phyloP scores from a whole-genome alignment of 2,797 vertebrate species.

The Cryptoprocta ferox region DNA sequence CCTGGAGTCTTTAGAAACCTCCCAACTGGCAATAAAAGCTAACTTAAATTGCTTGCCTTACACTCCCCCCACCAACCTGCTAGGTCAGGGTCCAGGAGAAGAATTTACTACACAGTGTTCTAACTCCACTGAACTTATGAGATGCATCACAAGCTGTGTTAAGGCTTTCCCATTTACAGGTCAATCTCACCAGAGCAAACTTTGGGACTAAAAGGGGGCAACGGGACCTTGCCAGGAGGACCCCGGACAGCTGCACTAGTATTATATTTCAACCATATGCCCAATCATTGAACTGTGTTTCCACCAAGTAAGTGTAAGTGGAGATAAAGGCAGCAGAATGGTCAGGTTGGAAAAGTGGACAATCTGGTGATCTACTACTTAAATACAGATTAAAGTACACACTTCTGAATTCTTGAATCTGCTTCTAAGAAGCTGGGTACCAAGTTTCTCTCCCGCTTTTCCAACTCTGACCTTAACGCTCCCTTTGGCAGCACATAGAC shows the following conservation, averaged over 20 bases:
- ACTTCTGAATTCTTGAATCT: conserved; percentile 21
- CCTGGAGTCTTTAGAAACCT: conserved; percentile 28
- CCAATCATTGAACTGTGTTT: background rate
- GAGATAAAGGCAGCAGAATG: background rate
- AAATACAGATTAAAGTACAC: conserved; percentile 30
- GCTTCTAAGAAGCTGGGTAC: background rate
- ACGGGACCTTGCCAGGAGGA: background rate
- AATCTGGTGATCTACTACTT: background rate
- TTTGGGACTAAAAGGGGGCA: background rate
- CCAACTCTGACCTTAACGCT: background rate
- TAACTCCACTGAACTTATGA: background rate
- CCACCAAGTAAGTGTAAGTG: background rate
- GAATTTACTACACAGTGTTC: background rate
- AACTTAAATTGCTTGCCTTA: background rate
- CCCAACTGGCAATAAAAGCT: conserved; percentile 13
- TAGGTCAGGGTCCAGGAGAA: background rate
- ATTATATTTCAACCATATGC: conserved; percentile 9
- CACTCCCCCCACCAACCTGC: background rate
- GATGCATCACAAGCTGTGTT: background rate
- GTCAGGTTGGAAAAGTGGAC: background rate
- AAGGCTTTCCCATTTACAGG: conserved; percentile 45
- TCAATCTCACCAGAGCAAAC: background rate
- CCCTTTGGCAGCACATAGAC: too few species aligned
- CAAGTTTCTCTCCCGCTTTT: background rate
- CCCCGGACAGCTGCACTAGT: conserved; percentile 21